These are phyloP conservation scores for Hermaeophaga mercurialis DNA, from an alignment of 2,888 invertebrate genomes.

Conservation along the genomic window DNA sequence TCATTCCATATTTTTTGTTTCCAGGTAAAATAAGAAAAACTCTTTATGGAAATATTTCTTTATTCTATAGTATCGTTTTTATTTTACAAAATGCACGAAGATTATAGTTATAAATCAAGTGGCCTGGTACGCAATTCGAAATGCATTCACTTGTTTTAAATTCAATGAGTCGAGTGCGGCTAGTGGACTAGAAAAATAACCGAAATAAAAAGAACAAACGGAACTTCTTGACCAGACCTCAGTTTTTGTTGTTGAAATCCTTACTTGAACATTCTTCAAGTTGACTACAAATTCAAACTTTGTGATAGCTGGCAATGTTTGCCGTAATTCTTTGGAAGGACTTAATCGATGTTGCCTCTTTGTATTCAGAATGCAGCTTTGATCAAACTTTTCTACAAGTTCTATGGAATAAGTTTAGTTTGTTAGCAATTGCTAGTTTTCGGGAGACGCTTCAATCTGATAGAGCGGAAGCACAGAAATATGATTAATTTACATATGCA, in stretches of 20 bases:
- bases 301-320: constrained; percentile 11
- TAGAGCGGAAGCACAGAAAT: too few relatives aligned
- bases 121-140: too few relatives aligned
- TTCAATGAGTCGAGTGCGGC: background rate
- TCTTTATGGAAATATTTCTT: too few relatives aligned
- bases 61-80: too few relatives aligned
- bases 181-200: background rate
- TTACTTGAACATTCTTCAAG: constrained; percentile 21
- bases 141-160: background rate
- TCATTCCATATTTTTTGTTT: too few relatives aligned
- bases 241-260: constrained; percentile 4
- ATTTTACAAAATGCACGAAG: too few relatives aligned
- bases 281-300: constrained; percentile 23
- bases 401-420: constrained; percentile 5
- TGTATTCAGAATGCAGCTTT: constrained; percentile 30
- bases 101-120: too few relatives aligned
- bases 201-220: constrained; percentile 8
- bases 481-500: too few relatives aligned
- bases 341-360: constrained; percentile 25
- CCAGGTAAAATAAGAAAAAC: too few relatives aligned
- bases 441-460: too few relatives aligned
- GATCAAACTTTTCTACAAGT: constrained; percentile 31
- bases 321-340: constrained; percentile 23
- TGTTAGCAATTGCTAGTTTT: constrained; percentile 4
- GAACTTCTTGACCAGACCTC: too few relatives aligned